A percentile compares a stretch with the other conserved stretches of the same genome.
phyloP scores from a whole-genome alignment of 2,797 vertebrate species.

The Malacoctenus gilli region DNA sequence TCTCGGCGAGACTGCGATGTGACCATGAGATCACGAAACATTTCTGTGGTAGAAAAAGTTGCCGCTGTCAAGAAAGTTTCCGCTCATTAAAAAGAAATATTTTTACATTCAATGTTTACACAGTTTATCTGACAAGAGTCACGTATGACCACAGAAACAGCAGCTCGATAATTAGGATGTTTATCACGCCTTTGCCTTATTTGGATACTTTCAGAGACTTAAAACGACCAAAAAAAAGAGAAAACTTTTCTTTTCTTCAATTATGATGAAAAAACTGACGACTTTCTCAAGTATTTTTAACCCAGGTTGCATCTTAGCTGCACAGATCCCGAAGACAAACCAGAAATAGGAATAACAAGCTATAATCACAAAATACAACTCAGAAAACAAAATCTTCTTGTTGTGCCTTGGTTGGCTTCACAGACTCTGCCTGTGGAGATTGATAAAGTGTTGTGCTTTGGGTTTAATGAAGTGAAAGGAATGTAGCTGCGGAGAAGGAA shows the following conservation, averaged over 20 bases:
- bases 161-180: no score
- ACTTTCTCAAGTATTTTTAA: background rate
- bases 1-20: background rate
- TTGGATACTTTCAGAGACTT: no score
- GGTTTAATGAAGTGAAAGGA: slow-evolving; percentile 69
- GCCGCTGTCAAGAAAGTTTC: no score
- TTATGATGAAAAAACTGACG: background rate
- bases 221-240: no score
- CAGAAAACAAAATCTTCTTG: slow-evolving; percentile 35
- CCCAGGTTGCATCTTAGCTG: background rate
- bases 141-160: no score
- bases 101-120: no score
- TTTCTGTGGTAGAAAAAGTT: no score
- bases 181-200: no score
- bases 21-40: background rate
- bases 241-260: no score
- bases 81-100: no score
- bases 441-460: slow-evolving; percentile 58
- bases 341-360: slow-evolving; percentile 27
- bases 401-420: slow-evolving; percentile 48
- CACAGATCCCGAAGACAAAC: slow-evolving; percentile 13
- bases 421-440: slow-evolving; percentile 54
- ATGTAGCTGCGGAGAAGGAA: slow-evolving; percentile 46
- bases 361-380: slow-evolving; percentile 35
- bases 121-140: no score